Base-by-base conservation (phyloP, 2,113 vertebrate species). In the Panurus biarmicus region DNA sequence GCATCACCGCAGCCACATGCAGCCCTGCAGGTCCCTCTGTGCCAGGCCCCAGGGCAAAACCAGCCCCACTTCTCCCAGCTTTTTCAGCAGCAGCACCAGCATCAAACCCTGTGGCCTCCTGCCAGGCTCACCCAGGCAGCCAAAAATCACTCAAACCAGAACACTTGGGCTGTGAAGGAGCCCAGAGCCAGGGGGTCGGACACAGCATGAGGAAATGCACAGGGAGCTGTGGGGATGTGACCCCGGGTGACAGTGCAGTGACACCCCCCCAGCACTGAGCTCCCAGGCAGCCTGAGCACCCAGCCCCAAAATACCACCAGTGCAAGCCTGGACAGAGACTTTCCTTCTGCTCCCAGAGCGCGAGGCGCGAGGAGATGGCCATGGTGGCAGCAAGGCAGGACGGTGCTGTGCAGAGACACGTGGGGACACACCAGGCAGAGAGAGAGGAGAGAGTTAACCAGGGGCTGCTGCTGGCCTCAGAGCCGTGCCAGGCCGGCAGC, bases 301-400 rank as follows among this genome's bases (percentile, higher is more conserved):
- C 70, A 70, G 66, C 58, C 77, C 85, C 31, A 0, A 19, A 57
- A 9, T 78, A 14, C 16, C 22, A 2, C 28, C 7, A 4, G 65
- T 5, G 75, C 70, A 85, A 42, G 35, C 76, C 87, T 3, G 1
- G 81, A 93, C 12, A 2, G 4, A 88, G 93, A 99, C 99, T 98
- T 99, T 95, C 99, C 99, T 99, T 99, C 97, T 99, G 98, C 93
- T 99, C 99, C 99, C 99, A 99, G 71, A 99, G 98, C 61, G 99
- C 99, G 28, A 99, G 98, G 85, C 99, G 98, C 28, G 99, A 99
- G 15, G 99, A 99, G 96, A 99, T 98, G 51, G 99, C 99, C 99
- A 99, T 99, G 97, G 47, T 35, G 95, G 70, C 57, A 44, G 47
- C 8, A 56, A 64, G 72, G 48, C 9, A 6, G 36, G 89, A 58